These are phyloP conservation scores for Malaclemys terrapin DNA, from an alignment of 2,113 vertebrate genomes.

Conservation along the genomic window DNA sequence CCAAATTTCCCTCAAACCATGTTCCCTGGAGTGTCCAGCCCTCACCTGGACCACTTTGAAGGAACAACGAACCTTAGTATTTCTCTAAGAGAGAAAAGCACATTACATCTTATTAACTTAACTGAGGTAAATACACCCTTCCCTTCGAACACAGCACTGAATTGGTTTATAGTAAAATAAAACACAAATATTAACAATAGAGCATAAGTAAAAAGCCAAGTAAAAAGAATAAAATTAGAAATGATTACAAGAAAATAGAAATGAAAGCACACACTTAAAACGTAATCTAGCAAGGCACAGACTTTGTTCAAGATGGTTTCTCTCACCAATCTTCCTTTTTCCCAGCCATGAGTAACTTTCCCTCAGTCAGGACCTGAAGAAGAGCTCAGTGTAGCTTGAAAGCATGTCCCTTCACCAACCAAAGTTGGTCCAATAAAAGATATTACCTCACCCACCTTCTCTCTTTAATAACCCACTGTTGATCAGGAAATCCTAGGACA, in stretches of 20 bases:
- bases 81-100: background rate
- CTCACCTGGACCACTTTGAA: background rate
- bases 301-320: background rate
- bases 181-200: background rate
- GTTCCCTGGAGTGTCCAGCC: background rate
- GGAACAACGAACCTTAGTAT: background rate
- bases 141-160: background rate
- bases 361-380: background rate
- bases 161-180: background rate
- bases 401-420: background rate
- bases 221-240: background rate
- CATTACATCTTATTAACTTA: background rate
- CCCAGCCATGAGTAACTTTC: background rate
- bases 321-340: background rate
- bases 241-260: background rate
- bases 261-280: background rate
- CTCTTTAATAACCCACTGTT: background rate
- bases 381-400: background rate
- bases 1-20: background rate
- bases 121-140: background rate
- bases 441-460: background rate
- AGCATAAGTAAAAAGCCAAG: background rate
- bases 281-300: background rate
- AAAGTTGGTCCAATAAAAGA: background rate
- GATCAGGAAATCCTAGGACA: background rate